Conservation (phyloP, 2,113 vertebrate genomes). For the Rutilus rutilus region DNA sequence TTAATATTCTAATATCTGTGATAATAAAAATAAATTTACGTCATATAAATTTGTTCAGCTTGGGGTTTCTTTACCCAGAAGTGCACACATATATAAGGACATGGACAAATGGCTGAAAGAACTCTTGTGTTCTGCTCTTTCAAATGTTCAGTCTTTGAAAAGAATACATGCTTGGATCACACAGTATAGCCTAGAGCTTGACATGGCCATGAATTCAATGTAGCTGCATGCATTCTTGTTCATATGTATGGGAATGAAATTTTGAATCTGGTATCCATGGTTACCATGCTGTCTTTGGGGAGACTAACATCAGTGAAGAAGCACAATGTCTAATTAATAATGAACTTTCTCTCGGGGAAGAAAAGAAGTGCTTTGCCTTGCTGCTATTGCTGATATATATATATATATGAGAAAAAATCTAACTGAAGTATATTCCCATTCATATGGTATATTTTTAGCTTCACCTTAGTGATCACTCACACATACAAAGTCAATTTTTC, state of each 20-base stretch:
- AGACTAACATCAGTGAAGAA: conserved; percentile 7
- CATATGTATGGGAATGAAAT: conserved; percentile 13
- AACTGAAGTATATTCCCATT: no score
- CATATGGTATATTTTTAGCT: no score
- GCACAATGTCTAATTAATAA: conserved; percentile 27
- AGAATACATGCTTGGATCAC: background rate
- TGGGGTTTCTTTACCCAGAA: background rate
- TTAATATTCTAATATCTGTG: background rate
- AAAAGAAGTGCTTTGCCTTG: background rate
- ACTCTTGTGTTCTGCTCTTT: conserved; percentile 12
- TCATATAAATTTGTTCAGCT: background rate
- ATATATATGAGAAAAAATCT: no score
- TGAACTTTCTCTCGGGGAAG: background rate
- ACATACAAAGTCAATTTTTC: no score
- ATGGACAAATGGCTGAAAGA: conserved; percentile 4
- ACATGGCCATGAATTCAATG: background rate
- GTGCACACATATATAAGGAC: background rate
- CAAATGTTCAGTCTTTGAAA: conserved; percentile 6
- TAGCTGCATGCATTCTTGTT: background rate
- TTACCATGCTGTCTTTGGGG: conserved; percentile 22
- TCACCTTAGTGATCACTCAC: no score
- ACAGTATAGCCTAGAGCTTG: conserved; percentile 17
- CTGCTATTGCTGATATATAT: background rate
- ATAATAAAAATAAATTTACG: background rate
- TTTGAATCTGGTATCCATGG: conserved; percentile 25